These are phyloP conservation scores for Synanthedon andrenaeformis DNA, from an alignment of 2,888 invertebrate genomes.

Conservation along the genomic window DNA sequence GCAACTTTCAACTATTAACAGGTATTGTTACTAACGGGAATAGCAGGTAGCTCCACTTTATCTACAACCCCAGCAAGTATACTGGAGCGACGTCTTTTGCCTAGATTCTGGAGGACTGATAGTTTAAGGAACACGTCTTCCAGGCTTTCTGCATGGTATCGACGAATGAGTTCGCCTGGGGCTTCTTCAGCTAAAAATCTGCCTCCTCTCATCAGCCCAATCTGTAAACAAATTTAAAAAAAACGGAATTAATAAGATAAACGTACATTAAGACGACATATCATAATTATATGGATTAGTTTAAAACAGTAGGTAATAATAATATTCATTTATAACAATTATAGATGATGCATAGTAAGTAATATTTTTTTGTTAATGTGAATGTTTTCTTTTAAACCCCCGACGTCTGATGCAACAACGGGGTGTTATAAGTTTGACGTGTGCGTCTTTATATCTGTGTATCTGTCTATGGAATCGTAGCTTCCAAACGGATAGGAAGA, in stretches of 20 bases:
- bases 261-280: background rate
- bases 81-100: conserved; percentile 82
- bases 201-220: conserved; percentile 86
- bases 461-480: too few species aligned
- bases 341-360: too few species aligned
- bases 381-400: too few species aligned
- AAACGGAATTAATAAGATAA: background rate
- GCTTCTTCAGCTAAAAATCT: conserved; percentile 87
- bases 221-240: conserved; percentile 57
- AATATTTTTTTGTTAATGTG: too few species aligned
- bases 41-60: conserved; percentile 73
- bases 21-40: conserved; percentile 59
- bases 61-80: conserved; percentile 82
- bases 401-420: too few species aligned
- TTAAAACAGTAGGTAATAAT: too few species aligned
- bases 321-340: too few species aligned
- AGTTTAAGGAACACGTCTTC: conserved; percentile 87
- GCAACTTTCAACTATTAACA: too few species aligned
- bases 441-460: too few species aligned
- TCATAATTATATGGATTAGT: background rate
- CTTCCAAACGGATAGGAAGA: too few species aligned
- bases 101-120: conserved; percentile 83
- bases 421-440: too few species aligned
- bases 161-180: conserved; percentile 76
- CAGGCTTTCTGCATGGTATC: conserved; percentile 78